phyloP scores from a whole-genome alignment of 2,113 vertebrate species.

The Cnemophilus loriae region DNA sequence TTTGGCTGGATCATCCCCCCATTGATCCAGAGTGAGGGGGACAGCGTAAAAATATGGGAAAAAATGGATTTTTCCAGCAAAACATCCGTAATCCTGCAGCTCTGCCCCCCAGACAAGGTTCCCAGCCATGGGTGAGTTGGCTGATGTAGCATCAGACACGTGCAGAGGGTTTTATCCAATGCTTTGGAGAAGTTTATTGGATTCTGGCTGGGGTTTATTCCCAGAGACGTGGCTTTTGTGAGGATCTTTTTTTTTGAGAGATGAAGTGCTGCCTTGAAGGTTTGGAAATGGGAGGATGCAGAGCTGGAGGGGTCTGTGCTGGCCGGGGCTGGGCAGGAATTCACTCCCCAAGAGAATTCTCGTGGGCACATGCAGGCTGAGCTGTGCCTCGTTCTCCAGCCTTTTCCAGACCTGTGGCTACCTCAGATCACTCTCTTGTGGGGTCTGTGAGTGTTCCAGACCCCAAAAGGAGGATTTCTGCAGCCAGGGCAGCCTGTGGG shows the following conservation, averaged over 20 bases:
- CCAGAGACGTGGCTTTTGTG: neutral
- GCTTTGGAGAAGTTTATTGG: neutral
- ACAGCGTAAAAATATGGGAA: accelerated
- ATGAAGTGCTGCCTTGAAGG: neutral
- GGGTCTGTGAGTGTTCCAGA: neutral
- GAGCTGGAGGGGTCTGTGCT: neutral
- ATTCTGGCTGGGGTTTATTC: neutral
- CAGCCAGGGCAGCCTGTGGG: neutral
- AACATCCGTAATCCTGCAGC: neutral
- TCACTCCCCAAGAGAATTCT: neutral
- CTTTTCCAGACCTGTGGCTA: neutral
- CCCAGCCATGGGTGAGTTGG: neutral
- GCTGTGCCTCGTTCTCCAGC: neutral
- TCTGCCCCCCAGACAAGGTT: neutral
- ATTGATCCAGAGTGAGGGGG: neutral
- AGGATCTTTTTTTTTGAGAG: too few relatives aligned
- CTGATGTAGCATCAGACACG: accelerated
- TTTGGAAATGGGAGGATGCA: neutral
- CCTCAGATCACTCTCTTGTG: neutral
- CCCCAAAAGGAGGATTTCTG: neutral
- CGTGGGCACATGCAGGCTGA: accelerated
- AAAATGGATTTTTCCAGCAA: neutral
- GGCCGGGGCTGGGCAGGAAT: accelerated
- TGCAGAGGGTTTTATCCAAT: accelerated
- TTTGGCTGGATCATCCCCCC: neutral